A percentile compares a stretch with the other conserved stretches of the same genome.
Evolutionary conservation across 64 coral and sea anemone genomes (phyloP).

Genomic region (Montipora capricornis): DNA sequence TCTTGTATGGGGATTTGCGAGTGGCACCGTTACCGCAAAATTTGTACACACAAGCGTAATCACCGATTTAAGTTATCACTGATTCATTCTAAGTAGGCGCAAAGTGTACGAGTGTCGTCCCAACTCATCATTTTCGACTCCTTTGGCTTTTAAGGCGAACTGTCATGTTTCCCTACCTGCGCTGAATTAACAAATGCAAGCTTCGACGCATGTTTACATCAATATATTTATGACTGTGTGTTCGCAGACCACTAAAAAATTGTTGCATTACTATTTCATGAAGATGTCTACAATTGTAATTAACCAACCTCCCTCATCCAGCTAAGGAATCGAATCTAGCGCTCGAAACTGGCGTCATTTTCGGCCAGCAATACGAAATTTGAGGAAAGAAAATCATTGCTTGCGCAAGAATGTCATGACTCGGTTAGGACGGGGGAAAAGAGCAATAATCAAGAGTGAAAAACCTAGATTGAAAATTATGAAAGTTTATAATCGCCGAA

Average conservation of each 20-base stretch:
- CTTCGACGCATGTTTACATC: conserved; percentile 79
- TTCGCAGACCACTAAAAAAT: conserved; percentile 76
- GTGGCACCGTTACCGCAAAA: conserved; percentile 81
- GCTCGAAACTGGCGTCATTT: background rate
- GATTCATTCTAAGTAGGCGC: conserved; percentile 39
- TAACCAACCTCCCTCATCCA: conserved; percentile 38
- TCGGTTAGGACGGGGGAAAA: background rate
- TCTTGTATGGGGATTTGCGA: conserved; percentile 75
- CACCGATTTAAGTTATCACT: background rate
- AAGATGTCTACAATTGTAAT: conserved; percentile 80
- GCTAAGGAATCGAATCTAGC: conserved; percentile 14
- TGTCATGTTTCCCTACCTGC: conserved; percentile 20
- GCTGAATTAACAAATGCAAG: conserved; percentile 94
- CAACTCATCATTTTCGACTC: conserved; percentile 30
- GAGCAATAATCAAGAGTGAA: conserved; percentile 8
- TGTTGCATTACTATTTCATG: conserved; percentile 92
- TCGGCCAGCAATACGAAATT: background rate
- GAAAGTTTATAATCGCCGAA: conserved; percentile 18
- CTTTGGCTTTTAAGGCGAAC: conserved; percentile 4
- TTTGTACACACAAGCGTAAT: conserved; percentile 82
- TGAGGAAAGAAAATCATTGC: conserved; percentile 7
- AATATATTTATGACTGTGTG: conserved; percentile 93
- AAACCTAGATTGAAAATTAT: conserved; percentile 22
- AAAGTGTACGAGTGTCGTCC: background rate
- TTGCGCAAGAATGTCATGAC: background rate